Conservation (phyloP, 2,797 vertebrate species). For the Monodelphis domestica region DNA sequence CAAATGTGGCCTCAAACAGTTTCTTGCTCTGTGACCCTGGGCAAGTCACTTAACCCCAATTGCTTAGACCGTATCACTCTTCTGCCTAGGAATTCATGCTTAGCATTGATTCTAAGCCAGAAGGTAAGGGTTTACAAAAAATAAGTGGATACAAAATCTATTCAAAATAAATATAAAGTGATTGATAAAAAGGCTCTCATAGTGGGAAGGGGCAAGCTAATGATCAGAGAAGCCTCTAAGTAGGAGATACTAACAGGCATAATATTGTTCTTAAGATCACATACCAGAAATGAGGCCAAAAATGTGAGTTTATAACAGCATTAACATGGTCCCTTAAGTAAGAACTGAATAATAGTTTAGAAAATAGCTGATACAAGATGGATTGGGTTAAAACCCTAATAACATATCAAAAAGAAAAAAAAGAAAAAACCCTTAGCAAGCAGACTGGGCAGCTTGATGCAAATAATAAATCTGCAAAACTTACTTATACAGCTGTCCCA, state of each 20-base stretch:
- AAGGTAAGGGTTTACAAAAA: no score
- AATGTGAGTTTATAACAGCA: neutral
- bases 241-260: neutral
- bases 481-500: neutral
- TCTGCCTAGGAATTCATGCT: no score
- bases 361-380: neutral
- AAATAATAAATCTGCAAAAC: neutral
- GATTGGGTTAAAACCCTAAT: neutral
- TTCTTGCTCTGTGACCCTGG: no score
- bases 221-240: neutral
- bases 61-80: no score
- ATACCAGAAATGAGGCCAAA: neutral
- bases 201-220: neutral
- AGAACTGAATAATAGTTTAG: neutral
- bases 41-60: no score
- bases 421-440: neutral
- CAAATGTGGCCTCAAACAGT: no score
- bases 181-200: neutral
- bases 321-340: neutral
- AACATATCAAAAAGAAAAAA: neutral
- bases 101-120: no score
- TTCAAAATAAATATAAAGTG: neutral
- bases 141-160: neutral
- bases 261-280: neutral
- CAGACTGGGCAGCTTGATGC: neutral